phyloP scores from a whole-genome alignment of 1,140 invertebrate genomes.

The Nomia melanderi region DNA sequence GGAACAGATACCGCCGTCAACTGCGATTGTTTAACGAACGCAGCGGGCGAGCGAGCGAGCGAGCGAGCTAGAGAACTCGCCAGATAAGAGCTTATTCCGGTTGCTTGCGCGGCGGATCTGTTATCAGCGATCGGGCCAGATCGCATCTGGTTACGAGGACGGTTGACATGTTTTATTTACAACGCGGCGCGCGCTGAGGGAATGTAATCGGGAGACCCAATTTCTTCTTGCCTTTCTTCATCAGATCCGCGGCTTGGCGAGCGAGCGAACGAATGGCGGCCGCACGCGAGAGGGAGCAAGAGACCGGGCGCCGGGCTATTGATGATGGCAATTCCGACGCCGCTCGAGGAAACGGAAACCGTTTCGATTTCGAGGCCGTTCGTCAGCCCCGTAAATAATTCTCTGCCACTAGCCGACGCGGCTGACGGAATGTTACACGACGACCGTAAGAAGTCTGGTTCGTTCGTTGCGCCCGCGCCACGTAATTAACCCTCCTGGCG shows the following conservation, averaged over 20 bases:
- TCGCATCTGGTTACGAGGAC: constrained; percentile 9
- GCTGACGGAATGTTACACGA: not conserved
- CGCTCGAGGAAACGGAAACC: constrained; percentile 17
- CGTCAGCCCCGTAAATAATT: constrained; percentile 37
- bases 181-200: not conserved
- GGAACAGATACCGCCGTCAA: constrained; percentile 4
- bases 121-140: constrained; percentile 18
- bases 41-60: not conserved
- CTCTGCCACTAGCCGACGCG: constrained; percentile 17
- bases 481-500: not conserved
- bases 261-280: too few relatives aligned
- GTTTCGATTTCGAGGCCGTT: constrained; percentile 32
- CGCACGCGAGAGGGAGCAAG: not conserved
- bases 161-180: constrained; percentile 31
- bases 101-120: not conserved
- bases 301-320: not conserved
- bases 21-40: not conserved
- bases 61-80: too few relatives aligned
- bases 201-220: not conserved
- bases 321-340: constrained; percentile 28
- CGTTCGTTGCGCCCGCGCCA: not conserved
- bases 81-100: constrained; percentile 32
- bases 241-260: too few relatives aligned
- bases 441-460: not conserved
- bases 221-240: constrained; percentile 18